phyloP scores from a whole-genome alignment of 2,113 vertebrate genomes.

The Cyanocitta stelleri region DNA sequence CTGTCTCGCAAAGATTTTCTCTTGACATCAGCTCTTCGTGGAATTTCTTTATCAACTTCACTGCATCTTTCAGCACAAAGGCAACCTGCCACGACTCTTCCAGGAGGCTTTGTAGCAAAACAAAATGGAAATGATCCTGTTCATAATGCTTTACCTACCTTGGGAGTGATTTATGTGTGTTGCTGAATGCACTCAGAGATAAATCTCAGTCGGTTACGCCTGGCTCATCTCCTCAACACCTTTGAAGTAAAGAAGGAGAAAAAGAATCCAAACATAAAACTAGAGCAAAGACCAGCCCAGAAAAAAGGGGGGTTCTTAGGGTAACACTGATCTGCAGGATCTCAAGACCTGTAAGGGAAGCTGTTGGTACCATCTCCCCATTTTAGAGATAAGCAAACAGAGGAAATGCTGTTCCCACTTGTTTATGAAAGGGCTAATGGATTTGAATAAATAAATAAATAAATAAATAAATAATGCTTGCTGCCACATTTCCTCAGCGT shows the following conservation, averaged over 20 bases:
- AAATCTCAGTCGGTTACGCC: not conserved
- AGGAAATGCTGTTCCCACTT: not conserved
- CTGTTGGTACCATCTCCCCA: not conserved
- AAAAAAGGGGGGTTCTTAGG: not conserved
- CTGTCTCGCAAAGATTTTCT: not conserved
- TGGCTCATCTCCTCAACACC: not conserved
- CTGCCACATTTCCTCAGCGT: not conserved
- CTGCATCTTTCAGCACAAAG: slow-evolving; percentile 14
- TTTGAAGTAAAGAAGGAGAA: not conserved
- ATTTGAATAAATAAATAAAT: not conserved
- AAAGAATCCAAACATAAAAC: not conserved
- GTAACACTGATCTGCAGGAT: not conserved
- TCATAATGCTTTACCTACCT: not conserved
- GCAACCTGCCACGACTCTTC: not conserved
- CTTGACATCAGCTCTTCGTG: not conserved
- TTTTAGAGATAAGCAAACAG: not conserved
- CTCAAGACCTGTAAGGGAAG: not conserved
- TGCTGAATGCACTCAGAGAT: not conserved
- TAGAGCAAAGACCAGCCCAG: not conserved
- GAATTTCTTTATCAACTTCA: not conserved
- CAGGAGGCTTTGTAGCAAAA: not conserved
- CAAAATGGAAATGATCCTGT: not conserved
- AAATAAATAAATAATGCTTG: not conserved
- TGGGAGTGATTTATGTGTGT: not conserved
- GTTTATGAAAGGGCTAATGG: not conserved